Evolutionary conservation across 2,888 invertebrate genomes (phyloP).

Genomic region (Chaitophorus viminalis): DNA sequence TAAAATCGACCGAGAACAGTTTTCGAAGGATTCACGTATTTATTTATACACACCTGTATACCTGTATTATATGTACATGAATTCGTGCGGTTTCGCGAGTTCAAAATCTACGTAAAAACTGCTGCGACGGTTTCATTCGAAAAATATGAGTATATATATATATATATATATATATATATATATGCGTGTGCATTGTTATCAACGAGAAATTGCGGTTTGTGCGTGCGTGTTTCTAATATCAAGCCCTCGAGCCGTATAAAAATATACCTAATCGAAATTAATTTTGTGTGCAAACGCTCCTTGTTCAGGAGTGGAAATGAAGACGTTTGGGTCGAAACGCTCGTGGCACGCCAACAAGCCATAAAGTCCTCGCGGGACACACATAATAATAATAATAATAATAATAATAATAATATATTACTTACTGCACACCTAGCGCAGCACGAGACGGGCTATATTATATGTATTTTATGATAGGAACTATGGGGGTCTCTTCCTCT

Average conservation of each 20-base stretch:
- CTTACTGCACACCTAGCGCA: neutral
- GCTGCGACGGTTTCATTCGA: neutral
- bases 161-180: too few species aligned
- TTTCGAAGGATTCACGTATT: neutral
- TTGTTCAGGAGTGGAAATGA: too few species aligned
- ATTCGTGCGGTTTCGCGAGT: neutral
- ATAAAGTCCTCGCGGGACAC: slow-evolving; percentile 15
- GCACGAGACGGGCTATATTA: neutral
- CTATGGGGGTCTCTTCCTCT: neutral
- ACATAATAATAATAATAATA: too few species aligned
- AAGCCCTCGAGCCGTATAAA: neutral
- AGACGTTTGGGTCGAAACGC: neutral
- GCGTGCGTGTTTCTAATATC: neutral
- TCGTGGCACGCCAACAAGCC: slow-evolving; percentile 20
- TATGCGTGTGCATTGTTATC: too few species aligned
- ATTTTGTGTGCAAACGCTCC: neutral
- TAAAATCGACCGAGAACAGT: slow-evolving; percentile 34
- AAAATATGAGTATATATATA: too few species aligned
- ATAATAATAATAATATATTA: neutral
- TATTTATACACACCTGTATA: neutral
- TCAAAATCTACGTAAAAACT: neutral
- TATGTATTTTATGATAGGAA: too few species aligned
- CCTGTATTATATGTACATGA: neutral
- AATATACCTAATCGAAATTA: neutral
- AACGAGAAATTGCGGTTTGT: too few species aligned